phyloP scores from a whole-genome alignment of 2,797 vertebrate genomes.

The Eidolon dupreanum region DNA sequence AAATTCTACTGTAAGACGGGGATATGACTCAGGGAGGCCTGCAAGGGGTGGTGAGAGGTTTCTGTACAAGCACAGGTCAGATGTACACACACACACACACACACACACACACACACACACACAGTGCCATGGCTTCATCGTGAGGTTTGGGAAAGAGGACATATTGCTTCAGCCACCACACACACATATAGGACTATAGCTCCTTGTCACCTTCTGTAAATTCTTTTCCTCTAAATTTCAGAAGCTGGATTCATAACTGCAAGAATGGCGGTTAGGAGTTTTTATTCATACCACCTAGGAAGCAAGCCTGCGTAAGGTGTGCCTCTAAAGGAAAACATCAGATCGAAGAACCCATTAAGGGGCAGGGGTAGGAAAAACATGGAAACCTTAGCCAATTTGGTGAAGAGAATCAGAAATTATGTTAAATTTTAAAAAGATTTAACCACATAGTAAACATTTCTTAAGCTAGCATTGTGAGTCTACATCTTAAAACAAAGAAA shows the following conservation, averaged over 20 bases:
- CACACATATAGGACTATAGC: neutral
- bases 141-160: neutral
- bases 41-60: neutral
- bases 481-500: neutral
- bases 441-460: neutral
- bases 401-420: neutral
- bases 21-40: neutral
- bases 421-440: neutral
- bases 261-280: neutral
- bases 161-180: neutral
- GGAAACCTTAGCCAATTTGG: neutral
- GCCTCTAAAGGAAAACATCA: neutral
- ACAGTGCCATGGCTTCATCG: neutral
- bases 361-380: neutral
- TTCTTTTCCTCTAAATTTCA: neutral
- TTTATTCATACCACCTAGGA: neutral
- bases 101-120: neutral
- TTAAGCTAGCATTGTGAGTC: neutral
- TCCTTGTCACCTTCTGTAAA: neutral
- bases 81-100: too few relatives aligned
- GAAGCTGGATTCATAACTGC: neutral
- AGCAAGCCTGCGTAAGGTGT: neutral
- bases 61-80: neutral
- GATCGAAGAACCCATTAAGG: neutral
- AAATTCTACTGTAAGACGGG: neutral